These are phyloP conservation scores for Trichogramma evanescens DNA, from an alignment of 2,888 invertebrate species.

Conservation along the genomic window DNA sequence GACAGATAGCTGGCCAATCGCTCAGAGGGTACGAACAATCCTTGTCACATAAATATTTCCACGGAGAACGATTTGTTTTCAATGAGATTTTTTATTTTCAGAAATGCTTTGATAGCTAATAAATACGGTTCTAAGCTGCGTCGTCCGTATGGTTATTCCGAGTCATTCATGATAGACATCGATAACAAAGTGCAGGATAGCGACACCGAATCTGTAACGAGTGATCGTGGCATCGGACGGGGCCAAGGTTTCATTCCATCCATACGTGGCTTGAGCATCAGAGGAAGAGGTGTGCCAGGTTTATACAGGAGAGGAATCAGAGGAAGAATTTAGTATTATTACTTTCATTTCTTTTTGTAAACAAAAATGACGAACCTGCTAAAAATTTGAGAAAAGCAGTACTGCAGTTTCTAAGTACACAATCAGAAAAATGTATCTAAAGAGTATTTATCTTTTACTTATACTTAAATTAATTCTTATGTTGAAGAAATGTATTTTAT, in stretches of 20 bases:
- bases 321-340: slow-evolving; percentile 9
- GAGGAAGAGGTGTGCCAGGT: slow-evolving; percentile 5
- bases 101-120: slow-evolving; percentile 9
- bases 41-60: too few relatives aligned
- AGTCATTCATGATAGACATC: slow-evolving; percentile 26
- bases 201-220: slow-evolving; percentile 23
- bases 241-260: slow-evolving; percentile 14
- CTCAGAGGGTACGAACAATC: slow-evolving; percentile 8
- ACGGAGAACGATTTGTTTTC: too few relatives aligned
- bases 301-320: slow-evolving; percentile 10
- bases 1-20: not conserved
- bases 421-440: too few relatives aligned
- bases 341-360: too few relatives aligned
- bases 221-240: slow-evolving; percentile 26
- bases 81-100: slow-evolving; percentile 2
- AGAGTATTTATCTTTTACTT: not conserved
- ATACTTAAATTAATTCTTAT: not conserved
- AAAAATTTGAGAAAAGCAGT: too few relatives aligned
- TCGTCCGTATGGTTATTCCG: slow-evolving; percentile 28
- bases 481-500: not conserved
- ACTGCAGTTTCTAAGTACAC: too few relatives aligned
- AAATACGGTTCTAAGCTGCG: slow-evolving; percentile 14
- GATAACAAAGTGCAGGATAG: slow-evolving; percentile 2
- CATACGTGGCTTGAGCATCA: not conserved
- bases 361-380: too few relatives aligned